Evolutionary conservation across 2,797 vertebrate species (phyloP).

Genomic region (Fistularia commersonii): DNA sequence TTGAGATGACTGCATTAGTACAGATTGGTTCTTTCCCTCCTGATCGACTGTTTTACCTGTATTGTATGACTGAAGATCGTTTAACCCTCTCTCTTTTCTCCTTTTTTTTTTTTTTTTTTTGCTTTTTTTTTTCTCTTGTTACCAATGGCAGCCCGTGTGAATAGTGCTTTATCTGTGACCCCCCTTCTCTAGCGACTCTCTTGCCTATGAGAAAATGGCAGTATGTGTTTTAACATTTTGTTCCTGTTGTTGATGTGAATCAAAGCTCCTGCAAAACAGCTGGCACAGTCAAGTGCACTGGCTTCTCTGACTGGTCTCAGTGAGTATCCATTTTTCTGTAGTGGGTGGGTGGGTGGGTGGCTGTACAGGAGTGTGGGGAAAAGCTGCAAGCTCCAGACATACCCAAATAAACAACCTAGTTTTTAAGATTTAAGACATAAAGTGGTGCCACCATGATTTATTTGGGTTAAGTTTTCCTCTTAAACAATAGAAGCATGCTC

Average conservation of each 20-base stretch:
- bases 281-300: slow-evolving; percentile 99
- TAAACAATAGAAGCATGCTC: slow-evolving; percentile 55
- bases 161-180: slow-evolving; percentile 94
- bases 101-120: slow-evolving; percentile 73
- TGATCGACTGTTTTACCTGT: slow-evolving; percentile 69
- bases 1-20: slow-evolving; percentile 67
- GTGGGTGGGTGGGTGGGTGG: slow-evolving; percentile 65
- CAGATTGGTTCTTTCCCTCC: slow-evolving; percentile 67
- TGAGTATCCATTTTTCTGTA: slow-evolving; percentile 85
- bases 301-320: slow-evolving; percentile 99
- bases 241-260: slow-evolving; percentile 99
- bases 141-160: slow-evolving; percentile 89
- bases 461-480: slow-evolving; percentile 31
- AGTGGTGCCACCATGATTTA: slow-evolving; percentile 7
- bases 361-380: slow-evolving; percentile 20
- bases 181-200: slow-evolving; percentile 88
- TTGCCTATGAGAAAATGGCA: slow-evolving; percentile 99
- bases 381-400: slow-evolving; percentile 11
- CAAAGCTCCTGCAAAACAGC: slow-evolving; percentile 99
- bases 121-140: slow-evolving; percentile 68
- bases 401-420: slow-evolving; percentile 11
- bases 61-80: slow-evolving; percentile 77
- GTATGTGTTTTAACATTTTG: slow-evolving; percentile 99
- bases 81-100: slow-evolving; percentile 83
- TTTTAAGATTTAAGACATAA: slow-evolving; percentile 16